Evolutionary conservation across 2,113 vertebrate genomes (phyloP), one percentile per base, ranked within the genome.

Genomic region (Myiozetetes cayanensis): DNA sequence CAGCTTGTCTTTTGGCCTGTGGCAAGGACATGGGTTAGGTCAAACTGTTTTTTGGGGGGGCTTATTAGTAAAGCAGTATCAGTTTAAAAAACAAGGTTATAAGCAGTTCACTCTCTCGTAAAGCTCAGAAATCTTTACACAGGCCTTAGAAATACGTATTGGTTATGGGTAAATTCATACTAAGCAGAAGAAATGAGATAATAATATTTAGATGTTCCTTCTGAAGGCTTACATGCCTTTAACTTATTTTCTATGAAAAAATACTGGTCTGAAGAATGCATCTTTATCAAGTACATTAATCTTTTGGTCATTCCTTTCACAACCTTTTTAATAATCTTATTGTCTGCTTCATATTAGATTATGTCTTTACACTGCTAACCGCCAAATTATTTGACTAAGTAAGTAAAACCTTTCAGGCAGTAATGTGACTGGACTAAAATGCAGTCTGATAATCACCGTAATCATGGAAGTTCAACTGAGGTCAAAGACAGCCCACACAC

Each of bases 21-120:
- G 96, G 98, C 97, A 98, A 98, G 97, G 97, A 96, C 96, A 85
- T 72, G 43, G 39, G 67, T 95, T 72, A 88, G 95, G 97, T 97
- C 87, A 77, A 96, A 61, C 17, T 87, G 27, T 47, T 79, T 85
- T 65, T 94, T n/a, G 3, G 3, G 20, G n/a, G 16, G 2, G 46
- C 14, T 83, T 96, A 84, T 92, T 94, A 46, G n/a, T 78, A 95
- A 62, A 97, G 68, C 59, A 87, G 39, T 62, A 87, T 46, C 7
- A 87, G 21, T 94, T 89, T 63, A 37, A 84, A 95, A 89, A 85
- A 85, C 50, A 92, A 85, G 9, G 31, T 31, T 41, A 55, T 24
- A 92, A 65, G 37, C 10, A 85, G 10, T 44, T 75, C 33, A 90
- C 11, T 19, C 8, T 74, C n/a, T 66, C 14, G 2, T 88, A 39